These are phyloP conservation scores for Xestia xanthographa DNA, from an alignment of 2,888 invertebrate species.

Conservation along the genomic window DNA sequence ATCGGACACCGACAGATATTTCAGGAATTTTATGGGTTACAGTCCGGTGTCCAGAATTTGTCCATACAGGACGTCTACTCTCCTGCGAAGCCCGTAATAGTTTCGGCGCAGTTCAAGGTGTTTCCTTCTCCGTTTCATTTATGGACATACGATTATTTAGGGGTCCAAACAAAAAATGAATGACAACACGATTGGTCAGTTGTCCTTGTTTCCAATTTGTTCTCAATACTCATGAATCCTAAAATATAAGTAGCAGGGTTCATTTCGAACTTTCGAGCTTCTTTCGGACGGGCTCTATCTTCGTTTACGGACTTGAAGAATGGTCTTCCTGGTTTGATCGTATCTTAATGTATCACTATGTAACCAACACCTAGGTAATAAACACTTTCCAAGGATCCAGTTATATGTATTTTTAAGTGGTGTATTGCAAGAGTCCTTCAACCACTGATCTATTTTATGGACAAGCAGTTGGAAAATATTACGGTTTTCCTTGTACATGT, in stretches of 20 bases:
- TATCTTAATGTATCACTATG: not conserved
- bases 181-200: not conserved
- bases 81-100: not conserved
- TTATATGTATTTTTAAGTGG: not conserved
- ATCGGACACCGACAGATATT: not conserved
- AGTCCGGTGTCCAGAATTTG: not conserved
- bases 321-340: not conserved
- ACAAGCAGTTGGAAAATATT: not conserved
- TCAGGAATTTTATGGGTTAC: not conserved
- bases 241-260: not conserved
- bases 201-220: not conserved
- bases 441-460: not conserved
- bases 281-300: not conserved
- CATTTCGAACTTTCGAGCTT: not conserved
- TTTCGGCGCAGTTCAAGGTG: not conserved
- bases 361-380: not conserved
- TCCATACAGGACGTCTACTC: not conserved
- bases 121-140: not conserved
- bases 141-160: not conserved
- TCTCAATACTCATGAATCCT: not conserved
- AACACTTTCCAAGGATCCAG: not conserved
- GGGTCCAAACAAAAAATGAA: not conserved
- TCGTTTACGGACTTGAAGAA: not conserved
- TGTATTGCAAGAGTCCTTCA: not conserved
- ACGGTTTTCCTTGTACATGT: constrained; percentile 8